Evolutionary conservation across 2,113 vertebrate genomes (phyloP).

Genomic region (Hypocryptadius cinnamomeus): DNA sequence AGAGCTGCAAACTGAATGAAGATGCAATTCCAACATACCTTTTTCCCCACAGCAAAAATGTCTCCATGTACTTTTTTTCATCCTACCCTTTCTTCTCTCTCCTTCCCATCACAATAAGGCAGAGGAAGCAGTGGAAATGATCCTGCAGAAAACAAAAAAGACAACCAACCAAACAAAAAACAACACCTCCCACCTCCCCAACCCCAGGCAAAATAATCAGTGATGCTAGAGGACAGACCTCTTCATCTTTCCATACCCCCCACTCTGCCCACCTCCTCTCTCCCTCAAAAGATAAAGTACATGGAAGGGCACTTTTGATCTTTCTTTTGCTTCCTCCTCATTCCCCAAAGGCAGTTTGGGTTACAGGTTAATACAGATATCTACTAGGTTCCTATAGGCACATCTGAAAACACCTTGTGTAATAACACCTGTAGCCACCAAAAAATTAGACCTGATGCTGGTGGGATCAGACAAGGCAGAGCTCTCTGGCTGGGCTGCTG

Average conservation of each 20-base stretch:
- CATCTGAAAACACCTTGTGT: not conserved
- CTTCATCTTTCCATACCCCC: not conserved
- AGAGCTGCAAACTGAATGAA: not conserved
- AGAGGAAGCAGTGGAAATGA: not conserved
- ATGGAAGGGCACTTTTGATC: not conserved
- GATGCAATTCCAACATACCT: not conserved
- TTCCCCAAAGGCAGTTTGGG: not conserved
- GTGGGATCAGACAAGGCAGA: not conserved
- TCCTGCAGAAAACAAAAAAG: not conserved
- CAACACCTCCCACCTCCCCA: fast-evolving
- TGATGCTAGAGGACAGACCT: not conserved
- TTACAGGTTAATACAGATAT: not conserved
- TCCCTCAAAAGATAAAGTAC: not conserved
- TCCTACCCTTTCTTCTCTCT: not conserved
- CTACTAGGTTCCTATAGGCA: not conserved
- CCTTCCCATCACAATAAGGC: not conserved
- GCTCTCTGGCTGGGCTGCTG: not conserved
- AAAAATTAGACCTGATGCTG: not conserved
- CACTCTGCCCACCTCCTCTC: not conserved
- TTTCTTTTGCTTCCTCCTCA: not conserved
- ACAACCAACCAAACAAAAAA: not conserved
- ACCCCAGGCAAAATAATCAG: not conserved
- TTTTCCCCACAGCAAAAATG: not conserved
- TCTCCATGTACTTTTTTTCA: not conserved
- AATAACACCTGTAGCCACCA: not conserved